These are phyloP conservation scores for Siphonodentalium dalli DNA, from an alignment of 2,888 invertebrate genomes.

Conservation along the genomic window DNA sequence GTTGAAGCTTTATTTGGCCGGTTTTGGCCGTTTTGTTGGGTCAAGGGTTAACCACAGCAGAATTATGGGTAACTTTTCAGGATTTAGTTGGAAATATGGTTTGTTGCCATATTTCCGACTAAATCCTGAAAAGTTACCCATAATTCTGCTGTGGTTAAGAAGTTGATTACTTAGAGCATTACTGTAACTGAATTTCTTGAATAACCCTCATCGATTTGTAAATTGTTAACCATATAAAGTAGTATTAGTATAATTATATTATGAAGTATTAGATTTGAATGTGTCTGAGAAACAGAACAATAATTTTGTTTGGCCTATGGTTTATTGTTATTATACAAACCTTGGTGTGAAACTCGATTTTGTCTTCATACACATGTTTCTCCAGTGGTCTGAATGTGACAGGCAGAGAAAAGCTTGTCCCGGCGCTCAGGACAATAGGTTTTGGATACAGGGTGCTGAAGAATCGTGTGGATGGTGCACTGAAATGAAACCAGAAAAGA, in stretches of 20 bases:
- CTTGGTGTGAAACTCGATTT: slow-evolving; percentile 56
- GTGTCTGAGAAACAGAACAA: neutral
- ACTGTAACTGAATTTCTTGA: neutral
- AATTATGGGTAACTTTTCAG: too few species aligned
- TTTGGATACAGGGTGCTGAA: slow-evolving; percentile 63
- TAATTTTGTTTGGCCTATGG: neutral
- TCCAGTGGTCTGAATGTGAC: slow-evolving; percentile 64
- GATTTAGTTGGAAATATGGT: too few species aligned
- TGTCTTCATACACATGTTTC: slow-evolving; percentile 57
- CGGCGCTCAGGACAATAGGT: slow-evolving; percentile 62
- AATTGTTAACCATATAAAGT: too few species aligned
- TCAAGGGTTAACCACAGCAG: too few species aligned
- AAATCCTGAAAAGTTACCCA: too few species aligned
- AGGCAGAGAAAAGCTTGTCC: slow-evolving; percentile 62
- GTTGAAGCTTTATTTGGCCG: too few species aligned
- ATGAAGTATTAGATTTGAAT: too few species aligned
- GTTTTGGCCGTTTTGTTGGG: too few species aligned
- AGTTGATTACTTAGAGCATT: too few species aligned
- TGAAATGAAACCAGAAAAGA: slow-evolving; percentile 28
- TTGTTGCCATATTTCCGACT: too few species aligned
- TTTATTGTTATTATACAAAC: slow-evolving; percentile 33
- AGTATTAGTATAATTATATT: too few species aligned
- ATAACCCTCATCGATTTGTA: neutral
- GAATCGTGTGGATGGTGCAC: slow-evolving; percentile 56
- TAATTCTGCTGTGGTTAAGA: too few species aligned